These are phyloP conservation scores for Stictonetta naevosa DNA, from an alignment of 2,113 vertebrate species.

Conservation along the genomic window DNA sequence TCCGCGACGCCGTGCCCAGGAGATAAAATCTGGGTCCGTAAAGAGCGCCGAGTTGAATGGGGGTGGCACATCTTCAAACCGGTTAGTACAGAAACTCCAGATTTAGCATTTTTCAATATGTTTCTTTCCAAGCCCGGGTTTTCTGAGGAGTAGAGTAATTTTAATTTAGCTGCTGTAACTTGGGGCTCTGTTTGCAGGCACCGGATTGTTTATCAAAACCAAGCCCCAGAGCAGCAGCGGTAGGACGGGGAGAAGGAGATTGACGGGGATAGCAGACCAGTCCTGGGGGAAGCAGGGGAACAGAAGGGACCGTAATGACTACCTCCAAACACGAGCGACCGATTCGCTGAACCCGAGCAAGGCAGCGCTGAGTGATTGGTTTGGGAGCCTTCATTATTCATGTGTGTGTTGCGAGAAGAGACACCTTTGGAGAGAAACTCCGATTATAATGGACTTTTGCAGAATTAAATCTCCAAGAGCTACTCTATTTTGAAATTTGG, in stretches of 20 bases:
- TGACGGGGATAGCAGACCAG: conserved; percentile 72
- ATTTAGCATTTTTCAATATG: not conserved
- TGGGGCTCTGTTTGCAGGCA: not conserved
- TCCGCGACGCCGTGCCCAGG: not conserved
- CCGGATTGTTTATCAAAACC: conserved; percentile 71
- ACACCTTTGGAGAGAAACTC: not conserved
- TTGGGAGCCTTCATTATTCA: conserved; percentile 14
- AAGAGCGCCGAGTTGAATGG: not conserved
- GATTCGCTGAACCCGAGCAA: conserved; percentile 79
- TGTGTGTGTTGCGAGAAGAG: not conserved
- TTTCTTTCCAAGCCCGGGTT: not conserved
- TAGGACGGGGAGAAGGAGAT: conserved; percentile 79
- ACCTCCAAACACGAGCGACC: conserved; percentile 75
- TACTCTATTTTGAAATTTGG: not conserved
- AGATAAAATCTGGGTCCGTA: not conserved
- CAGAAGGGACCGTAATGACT: conserved; percentile 75
- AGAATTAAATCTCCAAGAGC: not conserved
- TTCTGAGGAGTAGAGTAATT: not conserved
- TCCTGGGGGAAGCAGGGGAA: conserved; percentile 78
- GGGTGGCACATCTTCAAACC: not conserved
- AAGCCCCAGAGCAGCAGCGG: conserved; percentile 82
- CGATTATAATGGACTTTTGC: not conserved
- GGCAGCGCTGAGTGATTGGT: not conserved
- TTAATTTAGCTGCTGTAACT: not conserved
- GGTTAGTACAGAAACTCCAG: not conserved